Percentiles rank a stretch among this genome's conserved stretches.
Conservation (phyloP, 2,113 vertebrate genomes). For the Acanthochromis polyacanthus region DNA sequence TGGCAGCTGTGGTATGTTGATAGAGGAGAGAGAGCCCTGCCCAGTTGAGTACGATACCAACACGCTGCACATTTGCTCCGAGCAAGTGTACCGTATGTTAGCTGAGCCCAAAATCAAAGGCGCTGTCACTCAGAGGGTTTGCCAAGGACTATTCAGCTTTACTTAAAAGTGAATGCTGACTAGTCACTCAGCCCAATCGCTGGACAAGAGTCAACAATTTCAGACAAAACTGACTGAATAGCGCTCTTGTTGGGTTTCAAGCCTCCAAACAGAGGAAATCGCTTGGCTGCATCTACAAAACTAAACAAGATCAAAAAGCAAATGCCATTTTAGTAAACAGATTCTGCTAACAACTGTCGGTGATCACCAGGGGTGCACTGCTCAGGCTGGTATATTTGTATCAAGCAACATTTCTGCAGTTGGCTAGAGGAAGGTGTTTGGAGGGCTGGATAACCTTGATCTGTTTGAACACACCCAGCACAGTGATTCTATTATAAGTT, state of each 20-base stretch:
- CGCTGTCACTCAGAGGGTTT: constrained; percentile 9
- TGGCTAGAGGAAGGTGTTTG: constrained; percentile 53
- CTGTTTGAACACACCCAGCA: constrained; percentile 56
- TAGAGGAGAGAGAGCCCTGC: constrained; percentile 66
- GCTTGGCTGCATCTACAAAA: constrained; percentile 34
- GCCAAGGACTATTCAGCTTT: constrained; percentile 20
- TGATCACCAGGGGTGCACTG: constrained; percentile 27
- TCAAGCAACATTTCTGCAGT: constrained; percentile 43
- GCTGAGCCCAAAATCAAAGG: constrained; percentile 26
- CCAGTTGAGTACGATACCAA: constrained; percentile 57
- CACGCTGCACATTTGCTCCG: constrained; percentile 30
- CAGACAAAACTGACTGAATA: background rate
- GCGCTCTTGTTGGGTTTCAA: background rate
- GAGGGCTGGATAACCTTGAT: constrained; percentile 63
- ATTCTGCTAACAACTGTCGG: constrained; percentile 31
- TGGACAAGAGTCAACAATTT: constrained; percentile 26
- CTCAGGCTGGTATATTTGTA: constrained; percentile 39
- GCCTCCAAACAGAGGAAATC: constrained; percentile 27
- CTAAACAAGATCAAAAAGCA: constrained; percentile 11
- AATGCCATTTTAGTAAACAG: constrained; percentile 44
- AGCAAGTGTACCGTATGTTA: constrained; percentile 24
- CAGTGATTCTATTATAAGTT: constrained; percentile 71
- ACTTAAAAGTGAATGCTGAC: constrained; percentile 48
- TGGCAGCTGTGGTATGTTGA: constrained; percentile 72
- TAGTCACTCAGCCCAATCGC: constrained; percentile 14